These are phyloP conservation scores for Nasua narica DNA, from an alignment of 2,797 vertebrate genomes.

Conservation along the genomic window DNA sequence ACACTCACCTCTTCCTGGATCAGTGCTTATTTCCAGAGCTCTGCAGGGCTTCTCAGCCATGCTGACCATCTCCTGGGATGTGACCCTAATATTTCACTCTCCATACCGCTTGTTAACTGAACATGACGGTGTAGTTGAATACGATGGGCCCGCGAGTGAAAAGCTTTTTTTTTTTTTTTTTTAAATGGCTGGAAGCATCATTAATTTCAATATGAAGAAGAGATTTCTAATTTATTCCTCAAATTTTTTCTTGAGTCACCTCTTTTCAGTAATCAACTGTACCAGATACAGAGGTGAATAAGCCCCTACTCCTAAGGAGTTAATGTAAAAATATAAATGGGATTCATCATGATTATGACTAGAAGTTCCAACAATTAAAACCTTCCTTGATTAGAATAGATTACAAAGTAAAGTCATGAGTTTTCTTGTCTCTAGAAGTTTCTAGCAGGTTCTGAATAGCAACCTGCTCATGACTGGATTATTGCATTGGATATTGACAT, in stretches of 20 bases:
- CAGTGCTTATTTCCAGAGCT: background rate
- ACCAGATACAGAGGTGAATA: background rate
- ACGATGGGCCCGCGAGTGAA: background rate
- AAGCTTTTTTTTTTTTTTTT: background rate
- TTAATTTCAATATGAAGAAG: background rate
- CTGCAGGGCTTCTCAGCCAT: background rate
- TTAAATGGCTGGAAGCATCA: background rate
- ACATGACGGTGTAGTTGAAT: background rate
- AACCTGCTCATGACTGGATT: background rate
- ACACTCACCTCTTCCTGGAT: background rate
- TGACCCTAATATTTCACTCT: conserved; percentile 33
- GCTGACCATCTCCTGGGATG: background rate
- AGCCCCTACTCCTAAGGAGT: background rate
- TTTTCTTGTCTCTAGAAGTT: background rate
- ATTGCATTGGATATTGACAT: background rate
- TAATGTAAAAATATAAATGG: background rate
- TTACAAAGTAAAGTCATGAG: background rate
- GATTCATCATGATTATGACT: background rate
- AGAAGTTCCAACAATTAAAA: background rate
- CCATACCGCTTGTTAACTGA: conserved; percentile 22
- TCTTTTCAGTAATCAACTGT: background rate
- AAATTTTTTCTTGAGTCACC: background rate
- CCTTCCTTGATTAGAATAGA: background rate
- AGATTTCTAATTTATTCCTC: background rate
- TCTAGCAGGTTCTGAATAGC: background rate